Evolutionary conservation across 2,797 vertebrate species (phyloP), one percentile per base, ranked within the genome.

Genomic region (Tympanoctomys barrerae): DNA sequence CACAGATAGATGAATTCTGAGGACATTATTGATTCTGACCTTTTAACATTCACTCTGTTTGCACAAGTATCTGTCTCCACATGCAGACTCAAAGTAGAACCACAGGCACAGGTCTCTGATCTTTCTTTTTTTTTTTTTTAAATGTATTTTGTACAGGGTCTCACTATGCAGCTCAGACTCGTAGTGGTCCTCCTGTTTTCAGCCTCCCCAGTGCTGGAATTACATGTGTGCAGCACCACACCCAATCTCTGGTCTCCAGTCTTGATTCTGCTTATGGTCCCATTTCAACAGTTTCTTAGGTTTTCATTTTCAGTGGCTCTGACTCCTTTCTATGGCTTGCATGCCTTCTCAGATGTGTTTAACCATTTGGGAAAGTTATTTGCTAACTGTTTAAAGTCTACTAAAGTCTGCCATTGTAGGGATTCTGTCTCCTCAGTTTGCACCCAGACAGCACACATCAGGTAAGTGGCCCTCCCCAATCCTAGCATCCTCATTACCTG

Each of bases 41-140:
- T 36, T 66, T 79, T 84, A 6, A 49, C 52, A 59, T 68, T 0
- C 4, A n/a, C 33, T 61, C 36, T 52, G 26, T 57, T 80, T n/a
- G 4, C 10, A 14, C 1, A 52, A 28, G 22, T 5, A 16, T 36
- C 14, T 8, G 1, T 42, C 7, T 87, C 59, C 1, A 3, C 0
- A 5, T 42, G 5, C 19, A 33, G 46, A n/a, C 42, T 24, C 28
- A 18, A 12, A 12, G 80, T 13, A 10, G 39, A 90, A 7, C 16
- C 75, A 22, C 5, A 46, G 61, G 59, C 52, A 22, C 0, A 4
- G 2, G 5, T 8, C 61, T 77, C 49, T 26, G 36, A n/a, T 26
- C 14, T 54, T 54, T 54, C 16, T 54, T 54, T 42, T 42, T 52
- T 52, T 52, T 52, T 52, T 16, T 54, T 54, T 54, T 54, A 18